Evolutionary conservation across 2,797 vertebrate genomes (phyloP).

Genomic region (Hippoglossus hippoglossus): DNA sequence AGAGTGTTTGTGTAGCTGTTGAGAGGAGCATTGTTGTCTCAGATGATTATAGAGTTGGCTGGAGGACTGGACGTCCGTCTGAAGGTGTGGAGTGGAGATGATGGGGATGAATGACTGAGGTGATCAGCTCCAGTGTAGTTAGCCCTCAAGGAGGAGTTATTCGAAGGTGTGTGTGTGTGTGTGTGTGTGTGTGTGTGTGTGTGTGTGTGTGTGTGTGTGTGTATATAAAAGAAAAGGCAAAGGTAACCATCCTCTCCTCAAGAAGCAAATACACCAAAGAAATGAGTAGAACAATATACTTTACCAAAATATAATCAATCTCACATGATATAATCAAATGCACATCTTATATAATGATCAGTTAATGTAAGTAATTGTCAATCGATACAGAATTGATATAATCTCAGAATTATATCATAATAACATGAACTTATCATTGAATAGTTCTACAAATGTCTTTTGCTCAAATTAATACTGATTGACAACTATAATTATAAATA

Average conservation of each 20-base stretch:
- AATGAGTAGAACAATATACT: background rate
- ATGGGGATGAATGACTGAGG: constrained; percentile 88
- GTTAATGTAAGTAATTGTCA: background rate
- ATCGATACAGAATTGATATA: background rate
- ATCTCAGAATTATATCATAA: background rate
- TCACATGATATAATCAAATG: too few relatives aligned
- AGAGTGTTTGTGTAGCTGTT: constrained; percentile 76
- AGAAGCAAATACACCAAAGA: background rate
- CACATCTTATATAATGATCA: background rate
- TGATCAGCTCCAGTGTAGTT: constrained; percentile 88
- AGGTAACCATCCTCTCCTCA: background rate
- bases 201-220: too few relatives aligned
- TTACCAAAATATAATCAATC: background rate
- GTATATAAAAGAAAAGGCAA: too few relatives aligned
- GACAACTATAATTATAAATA: background rate
- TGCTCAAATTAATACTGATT: background rate
- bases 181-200: too few relatives aligned
- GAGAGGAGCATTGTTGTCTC: constrained; percentile 81
- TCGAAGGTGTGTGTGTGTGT: too few relatives aligned
- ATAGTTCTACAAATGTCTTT: background rate
- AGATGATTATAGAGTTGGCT: constrained; percentile 85
- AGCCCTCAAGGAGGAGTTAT: constrained; percentile 80
- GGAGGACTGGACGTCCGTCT: constrained; percentile 66
- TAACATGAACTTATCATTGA: too few relatives aligned
- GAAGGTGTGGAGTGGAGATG: constrained; percentile 69